Evolutionary conservation across 2,888 invertebrate genomes (phyloP), one percentile per base, ranked within the genome.

Genomic region (Cenopis cana): DNA sequence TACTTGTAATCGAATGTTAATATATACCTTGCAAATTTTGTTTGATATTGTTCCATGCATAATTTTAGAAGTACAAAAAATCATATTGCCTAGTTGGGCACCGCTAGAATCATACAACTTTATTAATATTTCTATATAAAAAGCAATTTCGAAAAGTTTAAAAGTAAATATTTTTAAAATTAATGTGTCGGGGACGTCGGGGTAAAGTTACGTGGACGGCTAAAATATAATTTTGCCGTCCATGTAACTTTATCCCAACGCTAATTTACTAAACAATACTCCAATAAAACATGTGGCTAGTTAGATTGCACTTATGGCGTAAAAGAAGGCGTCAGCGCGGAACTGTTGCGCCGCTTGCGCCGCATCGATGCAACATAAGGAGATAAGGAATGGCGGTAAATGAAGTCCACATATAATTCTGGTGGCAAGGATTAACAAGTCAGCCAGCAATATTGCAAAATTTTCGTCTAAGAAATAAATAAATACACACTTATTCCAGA

Each of bases 311-410:
- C 79, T 80, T 83, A 81, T 83, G 78, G 81, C 82, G 83, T 85
- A 86, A 87, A 88, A 86, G 79, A 75, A 81, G 77, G 88, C 89
- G 88, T 78, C 85, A 86, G 89, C 82, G 87, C 89, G 86, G 82
- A 85, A 89, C 89, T 46, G 69, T 70, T 70, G 65, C 59, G 85
- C 76, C 74, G 80, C 77, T 78, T 78, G 77, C 76, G 83, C 82
- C 85, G 85, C 80, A 73, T 12, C 56, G 38, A 57, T 69, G 69
- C 57, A 69, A 69, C 50, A 57, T n/a, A n/a, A n/a, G n/a, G n/a
- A 87, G 89, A 89, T 89, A 89, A 88, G 83, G 82, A 77, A 75
- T 75, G 76, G 75, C 78, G 81, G 81, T 76, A 78, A 68, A 75
- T 74, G 77, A 77, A 68, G 72, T 72, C 78, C 81, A 82, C 65